phyloP scores from a whole-genome alignment of 92 coral and sea anemone species.

The Scolanthus callimorphus region DNA sequence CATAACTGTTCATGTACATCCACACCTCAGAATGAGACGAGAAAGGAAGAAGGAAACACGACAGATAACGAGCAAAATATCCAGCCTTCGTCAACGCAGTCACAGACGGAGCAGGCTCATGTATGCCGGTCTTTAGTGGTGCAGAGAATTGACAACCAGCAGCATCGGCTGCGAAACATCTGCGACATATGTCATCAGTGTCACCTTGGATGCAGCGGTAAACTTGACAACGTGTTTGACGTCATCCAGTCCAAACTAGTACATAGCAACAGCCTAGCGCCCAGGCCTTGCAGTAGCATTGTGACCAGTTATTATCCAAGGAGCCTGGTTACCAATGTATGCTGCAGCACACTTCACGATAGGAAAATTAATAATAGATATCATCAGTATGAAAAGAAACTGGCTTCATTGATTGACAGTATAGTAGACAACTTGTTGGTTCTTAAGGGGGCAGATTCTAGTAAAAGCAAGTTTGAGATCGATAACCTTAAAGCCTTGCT shows the following conservation, averaged over 20 bases:
- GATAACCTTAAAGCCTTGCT: neutral
- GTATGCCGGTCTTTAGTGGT: slow-evolving; percentile 1
- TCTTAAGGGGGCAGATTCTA: neutral
- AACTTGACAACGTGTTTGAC: slow-evolving; percentile 8
- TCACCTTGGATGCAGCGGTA: slow-evolving; percentile 11
- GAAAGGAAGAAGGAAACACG: neutral
- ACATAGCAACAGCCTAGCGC: neutral
- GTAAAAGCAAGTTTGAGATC: neutral
- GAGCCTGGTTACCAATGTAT: slow-evolving; percentile 22
- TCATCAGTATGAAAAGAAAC: slow-evolving; percentile 12
- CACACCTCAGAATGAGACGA: neutral
- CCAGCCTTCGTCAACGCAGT: neutral
- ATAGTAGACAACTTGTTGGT: slow-evolving; percentile 24
- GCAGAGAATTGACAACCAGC: slow-evolving; percentile 2
- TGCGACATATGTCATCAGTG: slow-evolving; percentile 61
- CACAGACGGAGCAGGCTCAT: neutral
- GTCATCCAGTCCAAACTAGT: slow-evolving; percentile 12
- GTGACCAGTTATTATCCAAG: slow-evolving; percentile 25
- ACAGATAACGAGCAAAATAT: neutral
- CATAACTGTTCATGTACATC: slow-evolving; percentile 65
- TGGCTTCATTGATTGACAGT: slow-evolving; percentile 26
- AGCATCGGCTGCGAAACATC: slow-evolving; percentile 26
- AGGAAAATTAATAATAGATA: neutral
- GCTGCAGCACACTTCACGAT: slow-evolving; percentile 13
- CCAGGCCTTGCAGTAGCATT: slow-evolving; percentile 28